A percentile compares a stretch with the other conserved stretches of the same genome.
These are phyloP conservation scores for Drosophila quadrilineata DNA, from an alignment of 1,140 invertebrate genomes.

Conservation along the genomic window DNA sequence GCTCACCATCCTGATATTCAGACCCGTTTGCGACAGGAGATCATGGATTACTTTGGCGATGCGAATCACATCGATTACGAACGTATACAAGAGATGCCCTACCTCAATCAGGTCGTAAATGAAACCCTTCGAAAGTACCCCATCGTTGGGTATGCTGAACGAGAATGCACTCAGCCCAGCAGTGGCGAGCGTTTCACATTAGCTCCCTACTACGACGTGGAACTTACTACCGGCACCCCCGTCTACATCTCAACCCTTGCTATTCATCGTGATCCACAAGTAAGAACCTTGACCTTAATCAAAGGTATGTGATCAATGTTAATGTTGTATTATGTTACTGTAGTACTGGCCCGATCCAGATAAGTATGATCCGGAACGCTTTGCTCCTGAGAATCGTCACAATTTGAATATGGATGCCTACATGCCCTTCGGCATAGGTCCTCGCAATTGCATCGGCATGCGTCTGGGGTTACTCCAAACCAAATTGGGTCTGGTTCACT, in stretches of 20 bases:
- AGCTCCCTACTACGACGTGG: constrained; percentile 38
- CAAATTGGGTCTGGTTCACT: constrained; percentile 63
- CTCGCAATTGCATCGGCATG: constrained; percentile 88
- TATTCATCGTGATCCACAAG: constrained; percentile 59
- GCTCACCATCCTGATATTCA: constrained; percentile 86
- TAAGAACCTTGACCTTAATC: constrained; percentile 6
- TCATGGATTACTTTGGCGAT: constrained; percentile 82
- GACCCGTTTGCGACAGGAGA: constrained; percentile 85
- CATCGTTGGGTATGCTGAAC: constrained; percentile 53
- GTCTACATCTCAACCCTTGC: constrained; percentile 56
- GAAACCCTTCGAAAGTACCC: constrained; percentile 80
- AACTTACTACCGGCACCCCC: constrained; percentile 48
- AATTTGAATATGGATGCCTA: constrained; percentile 83
- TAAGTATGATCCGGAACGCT: constrained; percentile 85
- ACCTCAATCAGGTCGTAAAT: constrained; percentile 84
- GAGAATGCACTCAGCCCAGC: constrained; percentile 51
- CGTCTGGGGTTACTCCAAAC: constrained; percentile 63
- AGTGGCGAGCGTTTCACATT: constrained; percentile 57
- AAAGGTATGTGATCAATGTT: neutral
- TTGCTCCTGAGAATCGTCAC: constrained; percentile 82
- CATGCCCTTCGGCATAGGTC: constrained; percentile 88
- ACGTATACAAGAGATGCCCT: constrained; percentile 85
- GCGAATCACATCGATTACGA: constrained; percentile 84
- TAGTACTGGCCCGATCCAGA: constrained; percentile 86
- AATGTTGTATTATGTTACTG: constrained; percentile 71